Base-by-base conservation (phyloP, 2,888 invertebrate genomes). In the Teinopalpus imperialis region DNA sequence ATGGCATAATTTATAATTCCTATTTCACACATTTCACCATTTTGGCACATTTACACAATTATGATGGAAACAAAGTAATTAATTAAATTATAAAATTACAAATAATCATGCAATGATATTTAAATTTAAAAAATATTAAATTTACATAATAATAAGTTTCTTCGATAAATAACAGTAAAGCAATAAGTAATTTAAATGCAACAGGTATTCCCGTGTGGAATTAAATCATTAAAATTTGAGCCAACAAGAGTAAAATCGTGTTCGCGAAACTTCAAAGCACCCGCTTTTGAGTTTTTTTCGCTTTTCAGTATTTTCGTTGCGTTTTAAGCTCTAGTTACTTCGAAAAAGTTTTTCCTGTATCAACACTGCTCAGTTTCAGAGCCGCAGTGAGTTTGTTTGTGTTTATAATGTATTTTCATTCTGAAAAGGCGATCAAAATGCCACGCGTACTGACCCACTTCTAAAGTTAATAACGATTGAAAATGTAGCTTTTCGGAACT, bases 271-370 rank as follows among this genome's bases (percentile, higher is more conserved):
- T 27, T 40, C 34, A 45, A 40, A 45, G 40, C 39, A 34, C 36
- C 30, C 12, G 30, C 32, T 31, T 44, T 39, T 16, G 36, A 36
- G 31, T 13, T 39, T 37, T 44, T 34, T 34, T 31, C 9, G 5
- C 26, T 31, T 24, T 37, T 16, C 37, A 45, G 45, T 40, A 32
- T 40, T 39, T 42, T 40, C 39, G 39, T 40, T 27, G 37, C 37
- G 27, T 32, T 45, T 45, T 14, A 40, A 45, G 45, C 45, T 29
- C 45, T n/a, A 45, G 39, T 45, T 45, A 45, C 14, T 39, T 21
- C 14, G 39, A 34, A 45, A 44, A 24, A 39, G 27, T 34, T 34
- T 34, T n/a, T 14, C 18, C 26, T 10, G 32, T 21, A 37, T 31
- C 21, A 44, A 37, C 31, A 26, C 21, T 24, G 37, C 44, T 26